A percentile compares a stretch with the other conserved stretches of the same genome.
Evolutionary conservation across 2,797 vertebrate species (phyloP).

Genomic region (Aplochiton taeniatus): DNA sequence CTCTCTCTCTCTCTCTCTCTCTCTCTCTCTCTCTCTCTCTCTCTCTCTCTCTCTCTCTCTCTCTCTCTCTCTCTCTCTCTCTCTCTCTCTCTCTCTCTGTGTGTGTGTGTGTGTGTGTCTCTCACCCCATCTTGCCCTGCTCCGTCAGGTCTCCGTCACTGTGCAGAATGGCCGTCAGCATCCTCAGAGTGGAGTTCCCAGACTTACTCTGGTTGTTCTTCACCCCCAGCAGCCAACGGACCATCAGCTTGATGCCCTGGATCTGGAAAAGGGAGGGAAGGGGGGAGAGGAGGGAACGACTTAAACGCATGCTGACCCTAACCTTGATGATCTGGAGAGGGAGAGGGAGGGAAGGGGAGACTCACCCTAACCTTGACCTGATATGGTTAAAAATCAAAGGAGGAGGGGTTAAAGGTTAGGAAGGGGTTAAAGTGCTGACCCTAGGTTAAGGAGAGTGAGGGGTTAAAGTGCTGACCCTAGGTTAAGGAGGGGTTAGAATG

Average conservation of each 20-base stretch:
- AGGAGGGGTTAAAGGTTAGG: no score
- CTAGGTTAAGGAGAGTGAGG: no score
- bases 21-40: background rate
- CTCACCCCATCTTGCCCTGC: constrained; percentile 94
- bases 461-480: no score
- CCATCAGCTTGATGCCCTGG: constrained; percentile 99
- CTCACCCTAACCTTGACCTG: no score
- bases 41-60: background rate
- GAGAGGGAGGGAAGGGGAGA: background rate
- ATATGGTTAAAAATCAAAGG: no score
- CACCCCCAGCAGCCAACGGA: constrained; percentile 96
- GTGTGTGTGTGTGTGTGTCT: background rate
- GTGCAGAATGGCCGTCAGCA: constrained; percentile 94
- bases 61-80: background rate
- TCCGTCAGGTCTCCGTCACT: constrained; percentile 97
- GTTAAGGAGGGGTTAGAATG: no score
- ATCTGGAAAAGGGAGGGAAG: constrained; percentile 72
- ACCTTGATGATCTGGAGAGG: no score
- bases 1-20: background rate
- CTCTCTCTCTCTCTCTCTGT: background rate
- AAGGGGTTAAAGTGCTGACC: no score
- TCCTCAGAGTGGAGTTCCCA: constrained; percentile 92
- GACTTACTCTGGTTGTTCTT: constrained; percentile 99
- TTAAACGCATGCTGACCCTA: no score
- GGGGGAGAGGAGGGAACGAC: background rate